Percentiles rank a stretch among this genome's conserved stretches.
phyloP scores from a whole-genome alignment of 2,797 vertebrate species.

The Smutsia gigantea region DNA sequence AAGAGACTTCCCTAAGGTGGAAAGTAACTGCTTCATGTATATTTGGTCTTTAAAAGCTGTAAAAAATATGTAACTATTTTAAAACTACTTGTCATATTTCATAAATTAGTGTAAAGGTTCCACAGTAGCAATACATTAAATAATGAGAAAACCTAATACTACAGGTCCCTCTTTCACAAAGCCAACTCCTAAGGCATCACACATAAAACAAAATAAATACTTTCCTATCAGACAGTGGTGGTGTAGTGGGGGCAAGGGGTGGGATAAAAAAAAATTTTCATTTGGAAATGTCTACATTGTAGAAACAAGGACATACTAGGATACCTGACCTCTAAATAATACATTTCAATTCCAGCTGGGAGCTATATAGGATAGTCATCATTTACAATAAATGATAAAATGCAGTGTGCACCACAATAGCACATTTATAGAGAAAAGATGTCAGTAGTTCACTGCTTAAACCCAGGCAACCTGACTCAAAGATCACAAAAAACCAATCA shows the following conservation, averaged over 20 bases:
- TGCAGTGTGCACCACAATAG: not conserved
- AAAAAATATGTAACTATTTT: slow-evolving; percentile 51
- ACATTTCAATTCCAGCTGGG: slow-evolving; percentile 50
- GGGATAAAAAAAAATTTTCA: not conserved
- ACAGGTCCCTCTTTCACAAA: slow-evolving; percentile 62
- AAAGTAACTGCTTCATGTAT: slow-evolving; percentile 49
- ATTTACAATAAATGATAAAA: slow-evolving; percentile 41
- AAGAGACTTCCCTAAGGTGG: slow-evolving; percentile 57
- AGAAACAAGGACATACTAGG: slow-evolving; percentile 53
- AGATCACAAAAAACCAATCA: slow-evolving; percentile 50
- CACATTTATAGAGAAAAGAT: slow-evolving; percentile 40
- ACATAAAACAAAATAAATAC: slow-evolving; percentile 63
- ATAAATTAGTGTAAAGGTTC: slow-evolving; percentile 54
- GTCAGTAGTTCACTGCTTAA: slow-evolving; percentile 16
- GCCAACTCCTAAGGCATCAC: slow-evolving; percentile 50
- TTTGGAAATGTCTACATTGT: slow-evolving; percentile 32
- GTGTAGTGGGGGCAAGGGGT: not conserved
- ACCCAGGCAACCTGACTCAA: slow-evolving; percentile 25
- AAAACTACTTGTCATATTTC: slow-evolving; percentile 32
- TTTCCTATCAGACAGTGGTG: slow-evolving; percentile 20
- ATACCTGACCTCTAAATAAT: slow-evolving; percentile 45
- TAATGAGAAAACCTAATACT: slow-evolving; percentile 43
- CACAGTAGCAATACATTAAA: slow-evolving; percentile 56
- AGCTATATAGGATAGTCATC: slow-evolving; percentile 9
- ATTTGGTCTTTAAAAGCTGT: slow-evolving; percentile 54